phyloP scores from a whole-genome alignment of 2,888 invertebrate species.

The Amphipyra berbera region DNA sequence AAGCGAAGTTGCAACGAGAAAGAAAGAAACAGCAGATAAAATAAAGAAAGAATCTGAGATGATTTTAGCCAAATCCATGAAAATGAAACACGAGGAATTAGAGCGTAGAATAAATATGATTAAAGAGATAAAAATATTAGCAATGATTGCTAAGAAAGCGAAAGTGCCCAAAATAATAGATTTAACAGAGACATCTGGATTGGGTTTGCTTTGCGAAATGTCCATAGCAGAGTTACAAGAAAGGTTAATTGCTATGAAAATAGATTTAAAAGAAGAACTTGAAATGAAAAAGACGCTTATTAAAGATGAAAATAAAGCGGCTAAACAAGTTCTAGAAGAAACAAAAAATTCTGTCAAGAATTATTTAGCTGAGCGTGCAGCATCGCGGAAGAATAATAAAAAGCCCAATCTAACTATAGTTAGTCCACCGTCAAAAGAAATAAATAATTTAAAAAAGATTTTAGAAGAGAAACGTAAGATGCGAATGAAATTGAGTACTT shows the following conservation, averaged over 20 bases:
- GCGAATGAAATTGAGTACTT: slow-evolving; percentile 61
- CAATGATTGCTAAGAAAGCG: slow-evolving; percentile 86
- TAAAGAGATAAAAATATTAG: slow-evolving; percentile 86
- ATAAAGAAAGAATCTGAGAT: slow-evolving; percentile 76
- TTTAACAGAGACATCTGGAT: slow-evolving; percentile 89
- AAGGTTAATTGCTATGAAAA: slow-evolving; percentile 84
- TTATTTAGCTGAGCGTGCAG: slow-evolving; percentile 75
- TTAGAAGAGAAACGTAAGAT: slow-evolving; percentile 85
- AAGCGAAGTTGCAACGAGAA: slow-evolving; percentile 68
- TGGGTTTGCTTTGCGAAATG: slow-evolving; percentile 91
- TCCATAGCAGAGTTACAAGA: slow-evolving; percentile 91
- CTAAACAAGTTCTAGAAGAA: slow-evolving; percentile 84
- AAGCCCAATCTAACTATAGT: slow-evolving; percentile 61
- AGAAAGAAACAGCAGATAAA: slow-evolving; percentile 74
- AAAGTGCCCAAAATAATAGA: slow-evolving; percentile 89
- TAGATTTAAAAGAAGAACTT: slow-evolving; percentile 87
- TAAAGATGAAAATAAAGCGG: slow-evolving; percentile 78
- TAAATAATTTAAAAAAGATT: slow-evolving; percentile 82
- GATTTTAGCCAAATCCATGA: slow-evolving; percentile 76
- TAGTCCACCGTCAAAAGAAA: slow-evolving; percentile 75
- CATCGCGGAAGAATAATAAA: slow-evolving; percentile 70
- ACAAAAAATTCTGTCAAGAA: slow-evolving; percentile 81
- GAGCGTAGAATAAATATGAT: slow-evolving; percentile 85
- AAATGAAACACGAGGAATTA: slow-evolving; percentile 84
- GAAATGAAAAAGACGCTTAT: slow-evolving; percentile 85